phyloP scores from a whole-genome alignment of 1,140 invertebrate genomes.

The Argopecten irradians region DNA sequence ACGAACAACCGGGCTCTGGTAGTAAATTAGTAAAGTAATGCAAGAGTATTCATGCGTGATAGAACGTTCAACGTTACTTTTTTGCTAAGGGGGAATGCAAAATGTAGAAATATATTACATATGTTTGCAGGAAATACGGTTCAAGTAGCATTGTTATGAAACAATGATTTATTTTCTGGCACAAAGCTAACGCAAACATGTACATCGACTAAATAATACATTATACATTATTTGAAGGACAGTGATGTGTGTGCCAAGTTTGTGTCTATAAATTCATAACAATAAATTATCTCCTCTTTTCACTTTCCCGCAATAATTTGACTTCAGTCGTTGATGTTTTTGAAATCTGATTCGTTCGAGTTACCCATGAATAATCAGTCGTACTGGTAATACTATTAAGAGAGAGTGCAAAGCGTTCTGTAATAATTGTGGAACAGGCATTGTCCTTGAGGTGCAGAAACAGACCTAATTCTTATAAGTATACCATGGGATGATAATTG shows the following conservation, averaged over 20 bases:
- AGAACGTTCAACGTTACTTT: too few species aligned
- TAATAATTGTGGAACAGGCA: neutral
- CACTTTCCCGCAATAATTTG: neutral
- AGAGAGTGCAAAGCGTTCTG: neutral
- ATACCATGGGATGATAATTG: neutral
- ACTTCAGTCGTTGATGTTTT: neutral
- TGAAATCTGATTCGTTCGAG: neutral
- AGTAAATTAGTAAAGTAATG: too few species aligned
- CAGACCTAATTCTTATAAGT: neutral
- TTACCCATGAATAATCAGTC: neutral
- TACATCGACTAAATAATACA: neutral
- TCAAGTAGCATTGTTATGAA: neutral
- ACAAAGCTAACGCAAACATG: neutral
- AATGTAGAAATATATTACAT: too few species aligned
- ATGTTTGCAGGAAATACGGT: neutral
- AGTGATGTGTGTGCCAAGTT: neutral
- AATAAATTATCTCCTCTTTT: neutral
- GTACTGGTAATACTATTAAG: neutral
- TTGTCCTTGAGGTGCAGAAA: neutral
- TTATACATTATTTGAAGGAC: neutral
- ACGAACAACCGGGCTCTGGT: too few species aligned
- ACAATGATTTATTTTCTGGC: neutral
- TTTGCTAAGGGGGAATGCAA: too few species aligned
- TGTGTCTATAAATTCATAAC: neutral
- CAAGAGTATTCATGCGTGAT: too few species aligned